Conservation (phyloP, 2,888 invertebrate genomes). For the Helleia helle region DNA sequence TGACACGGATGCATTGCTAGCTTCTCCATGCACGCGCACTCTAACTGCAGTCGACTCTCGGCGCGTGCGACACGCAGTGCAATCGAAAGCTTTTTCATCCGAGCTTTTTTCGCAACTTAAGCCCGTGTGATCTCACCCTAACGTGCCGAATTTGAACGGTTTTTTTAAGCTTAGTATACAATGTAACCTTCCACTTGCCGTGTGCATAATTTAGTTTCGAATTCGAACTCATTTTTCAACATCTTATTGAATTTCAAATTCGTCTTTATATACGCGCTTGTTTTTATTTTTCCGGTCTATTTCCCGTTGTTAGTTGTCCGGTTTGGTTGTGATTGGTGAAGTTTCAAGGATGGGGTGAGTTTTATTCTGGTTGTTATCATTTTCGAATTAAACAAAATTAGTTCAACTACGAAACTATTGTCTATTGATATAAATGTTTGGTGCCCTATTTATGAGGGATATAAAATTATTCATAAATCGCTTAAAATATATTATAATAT, state of each 20-base stretch:
- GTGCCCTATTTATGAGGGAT: too few relatives aligned
- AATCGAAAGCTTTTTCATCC: background rate
- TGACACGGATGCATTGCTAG: constrained; percentile 45
- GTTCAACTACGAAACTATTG: too few relatives aligned
- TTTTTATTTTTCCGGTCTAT: constrained; percentile 51
- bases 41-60: background rate
- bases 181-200: constrained; percentile 42
- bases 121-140: constrained; percentile 31
- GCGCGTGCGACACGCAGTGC: background rate
- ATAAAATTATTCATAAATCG: too few relatives aligned
- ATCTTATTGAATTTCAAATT: constrained; percentile 69
- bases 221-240: constrained; percentile 59
- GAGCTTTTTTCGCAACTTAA: background rate
- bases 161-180: constrained; percentile 8
- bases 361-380: too few relatives aligned
- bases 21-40: background rate
- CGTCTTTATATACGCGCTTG: constrained; percentile 54
- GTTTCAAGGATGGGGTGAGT: constrained; percentile 46
- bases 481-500: too few relatives aligned
- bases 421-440: too few relatives aligned
- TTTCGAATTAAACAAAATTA: too few relatives aligned
- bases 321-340: constrained; percentile 36
- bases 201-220: constrained; percentile 37
- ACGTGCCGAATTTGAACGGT: constrained; percentile 11
- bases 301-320: constrained; percentile 39